Conservation (phyloP, 2,888 invertebrate genomes). For the Choreutis nemorana region DNA sequence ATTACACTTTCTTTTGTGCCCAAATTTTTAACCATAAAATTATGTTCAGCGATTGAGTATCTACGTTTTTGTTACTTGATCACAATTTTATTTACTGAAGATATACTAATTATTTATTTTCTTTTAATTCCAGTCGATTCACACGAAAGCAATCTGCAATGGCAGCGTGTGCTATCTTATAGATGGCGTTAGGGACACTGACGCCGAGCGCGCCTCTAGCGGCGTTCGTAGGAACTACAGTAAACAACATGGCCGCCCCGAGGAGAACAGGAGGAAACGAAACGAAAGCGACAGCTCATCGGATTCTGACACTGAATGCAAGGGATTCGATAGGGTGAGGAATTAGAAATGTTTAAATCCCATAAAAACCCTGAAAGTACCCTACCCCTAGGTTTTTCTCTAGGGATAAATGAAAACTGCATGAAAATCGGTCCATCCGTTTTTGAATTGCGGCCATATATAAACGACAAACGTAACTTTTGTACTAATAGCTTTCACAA, state of each 20-base stretch:
- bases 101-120: neutral
- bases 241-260: slow-evolving; percentile 53
- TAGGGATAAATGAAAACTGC: too few relatives aligned
- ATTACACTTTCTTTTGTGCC: too few relatives aligned
- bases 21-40: too few relatives aligned
- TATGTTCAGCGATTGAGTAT: too few relatives aligned
- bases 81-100: slow-evolving; percentile 1
- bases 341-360: too few relatives aligned
- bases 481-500: too few relatives aligned
- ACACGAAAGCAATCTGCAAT: slow-evolving; percentile 39
- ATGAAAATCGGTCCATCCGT: too few relatives aligned
- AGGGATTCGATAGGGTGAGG: slow-evolving; percentile 56
- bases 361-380: too few relatives aligned
- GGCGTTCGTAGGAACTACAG: slow-evolving; percentile 41
- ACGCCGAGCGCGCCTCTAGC: slow-evolving; percentile 19
- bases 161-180: slow-evolving; percentile 42
- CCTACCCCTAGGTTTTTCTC: too few relatives aligned
- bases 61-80: too few relatives aligned
- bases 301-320: slow-evolving; percentile 65
- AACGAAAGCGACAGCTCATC: slow-evolving; percentile 66
- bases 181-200: slow-evolving; percentile 18
- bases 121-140: slow-evolving; percentile 30
- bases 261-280: slow-evolving; percentile 36
- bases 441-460: too few relatives aligned
- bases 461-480: too few relatives aligned